Conservation (phyloP, 92 coral and sea anemone species). For the Zoanthus sociatus region DNA sequence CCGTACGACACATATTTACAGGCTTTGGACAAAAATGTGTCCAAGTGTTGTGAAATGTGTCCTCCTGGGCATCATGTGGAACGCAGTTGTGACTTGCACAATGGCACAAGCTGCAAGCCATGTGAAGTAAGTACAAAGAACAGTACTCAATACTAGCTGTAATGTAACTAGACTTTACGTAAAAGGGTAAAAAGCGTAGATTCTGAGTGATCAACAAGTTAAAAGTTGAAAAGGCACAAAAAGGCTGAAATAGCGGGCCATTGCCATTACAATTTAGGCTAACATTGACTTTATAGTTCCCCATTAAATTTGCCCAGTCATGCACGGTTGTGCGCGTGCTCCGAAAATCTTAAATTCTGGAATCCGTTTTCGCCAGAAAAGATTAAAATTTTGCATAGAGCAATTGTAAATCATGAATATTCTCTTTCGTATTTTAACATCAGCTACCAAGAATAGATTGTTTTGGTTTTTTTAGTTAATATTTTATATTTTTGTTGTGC, state of each 20-base stretch:
- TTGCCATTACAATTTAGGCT: no score
- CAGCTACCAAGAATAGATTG: not conserved
- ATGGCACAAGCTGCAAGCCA: not conserved
- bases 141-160: no score
- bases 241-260: no score
- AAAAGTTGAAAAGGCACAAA: no score
- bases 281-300: no score
- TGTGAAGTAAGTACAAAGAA: conserved; percentile 21
- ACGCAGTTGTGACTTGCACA: not conserved
- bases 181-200: no score
- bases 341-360: no score
- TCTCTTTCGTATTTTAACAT: not conserved
- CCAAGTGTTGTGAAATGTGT: conserved; percentile 17
- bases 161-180: no score
- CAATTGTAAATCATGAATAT: not conserved
- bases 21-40: not conserved
- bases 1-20: conserved; percentile 24
- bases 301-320: no score
- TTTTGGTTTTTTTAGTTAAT: not conserved
- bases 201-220: no score
- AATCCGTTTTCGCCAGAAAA: not conserved
- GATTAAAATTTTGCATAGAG: not conserved
- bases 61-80: not conserved
- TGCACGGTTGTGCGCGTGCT: no score
- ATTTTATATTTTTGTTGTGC: not conserved